phyloP scores from a whole-genome alignment of 2,113 vertebrate species.

The Rostratula benghalensis region DNA sequence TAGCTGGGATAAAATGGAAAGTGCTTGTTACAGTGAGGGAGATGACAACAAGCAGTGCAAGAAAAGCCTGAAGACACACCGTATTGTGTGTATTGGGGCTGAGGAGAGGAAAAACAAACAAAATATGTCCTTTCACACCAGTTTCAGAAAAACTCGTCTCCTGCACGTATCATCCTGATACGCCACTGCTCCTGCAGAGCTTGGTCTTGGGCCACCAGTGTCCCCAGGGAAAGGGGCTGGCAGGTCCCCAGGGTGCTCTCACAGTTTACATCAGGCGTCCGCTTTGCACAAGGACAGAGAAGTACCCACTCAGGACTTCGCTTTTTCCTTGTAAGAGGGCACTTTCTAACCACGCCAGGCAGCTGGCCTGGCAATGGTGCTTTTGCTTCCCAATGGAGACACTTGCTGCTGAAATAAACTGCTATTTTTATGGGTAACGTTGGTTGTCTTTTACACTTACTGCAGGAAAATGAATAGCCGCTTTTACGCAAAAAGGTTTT shows the following conservation, averaged over 20 bases:
- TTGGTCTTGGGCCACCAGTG: not conserved
- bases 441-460: not conserved
- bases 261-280: rapidly evolving
- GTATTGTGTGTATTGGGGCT: not conserved
- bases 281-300: not conserved
- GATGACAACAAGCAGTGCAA: not conserved
- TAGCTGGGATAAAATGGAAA: not conserved
- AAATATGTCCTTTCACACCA: rapidly evolving
- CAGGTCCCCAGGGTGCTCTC: not conserved
- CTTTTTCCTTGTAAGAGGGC: not conserved
- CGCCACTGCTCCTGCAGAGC: rapidly evolving
- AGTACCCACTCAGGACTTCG: rapidly evolving
- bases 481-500: constrained; percentile 16
- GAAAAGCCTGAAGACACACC: not conserved
- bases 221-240: not conserved
- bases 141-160: not conserved
- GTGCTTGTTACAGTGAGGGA: not conserved
- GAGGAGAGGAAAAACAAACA: not conserved
- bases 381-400: not conserved
- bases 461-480: constrained; percentile 37
- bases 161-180: rapidly evolving
- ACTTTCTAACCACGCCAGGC: not conserved
- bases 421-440: not conserved
- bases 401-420: not conserved
- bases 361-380: not conserved